Conservation (phyloP, 2,113 vertebrate genomes). For the Pachycephala philippinensis region DNA sequence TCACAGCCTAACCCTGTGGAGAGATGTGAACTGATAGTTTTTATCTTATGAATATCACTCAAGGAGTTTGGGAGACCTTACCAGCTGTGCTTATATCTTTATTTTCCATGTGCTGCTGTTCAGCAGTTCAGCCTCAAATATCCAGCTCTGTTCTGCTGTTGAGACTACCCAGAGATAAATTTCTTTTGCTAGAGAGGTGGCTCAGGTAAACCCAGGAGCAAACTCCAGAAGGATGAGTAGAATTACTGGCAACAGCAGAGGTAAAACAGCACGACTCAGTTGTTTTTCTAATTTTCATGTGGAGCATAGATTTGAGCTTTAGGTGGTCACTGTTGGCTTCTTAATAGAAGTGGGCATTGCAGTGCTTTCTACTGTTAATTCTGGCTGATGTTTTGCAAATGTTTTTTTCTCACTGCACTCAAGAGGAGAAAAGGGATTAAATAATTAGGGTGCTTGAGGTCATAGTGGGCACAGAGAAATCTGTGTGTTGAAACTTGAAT, state of each 20-base stretch:
- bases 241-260: not conserved
- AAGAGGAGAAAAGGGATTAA: not conserved
- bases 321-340: not conserved
- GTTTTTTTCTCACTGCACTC: not conserved
- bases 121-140: not conserved
- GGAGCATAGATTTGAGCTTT: not conserved
- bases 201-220: not conserved
- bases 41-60: not conserved
- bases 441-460: not conserved
- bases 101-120: not conserved
- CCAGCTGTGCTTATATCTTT: not conserved
- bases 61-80: not conserved
- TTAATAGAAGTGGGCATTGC: not conserved
- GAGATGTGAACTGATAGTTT: not conserved
- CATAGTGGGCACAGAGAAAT: not conserved
- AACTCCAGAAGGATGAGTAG: not conserved
- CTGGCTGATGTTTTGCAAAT: not conserved
- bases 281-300: not conserved
- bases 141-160: not conserved
- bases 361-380: not conserved
- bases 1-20: not conserved
- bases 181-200: not conserved
- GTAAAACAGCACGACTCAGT: fast-evolving
- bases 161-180: not conserved
- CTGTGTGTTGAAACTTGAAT: not conserved